Conservation (phyloP, 2,888 invertebrate genomes). For the Malachius bipustulatus region DNA sequence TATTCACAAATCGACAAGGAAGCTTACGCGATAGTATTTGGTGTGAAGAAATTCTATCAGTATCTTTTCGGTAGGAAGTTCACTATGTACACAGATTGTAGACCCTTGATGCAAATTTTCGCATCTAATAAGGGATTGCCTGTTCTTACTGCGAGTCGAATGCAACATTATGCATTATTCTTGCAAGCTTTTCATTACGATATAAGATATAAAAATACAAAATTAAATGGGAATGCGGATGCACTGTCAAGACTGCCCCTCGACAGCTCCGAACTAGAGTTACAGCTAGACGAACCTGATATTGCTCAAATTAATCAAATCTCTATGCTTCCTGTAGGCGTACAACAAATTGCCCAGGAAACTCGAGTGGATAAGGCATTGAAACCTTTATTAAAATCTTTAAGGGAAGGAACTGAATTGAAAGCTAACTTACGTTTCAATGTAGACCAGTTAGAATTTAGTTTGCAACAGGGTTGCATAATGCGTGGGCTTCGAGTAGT, state of each 20-base stretch:
- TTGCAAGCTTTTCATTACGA: slow-evolving; percentile 4
- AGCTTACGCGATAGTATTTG: slow-evolving; percentile 6
- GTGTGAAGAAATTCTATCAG: slow-evolving; percentile 4
- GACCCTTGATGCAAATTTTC: slow-evolving; percentile 5
- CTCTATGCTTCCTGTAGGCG: slow-evolving; percentile 6
- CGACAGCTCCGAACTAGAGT: background rate
- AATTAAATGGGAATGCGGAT: slow-evolving; percentile 7
- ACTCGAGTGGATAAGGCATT: slow-evolving; percentile 6
- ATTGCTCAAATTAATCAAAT: slow-evolving; percentile 8
- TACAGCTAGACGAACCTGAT: slow-evolving; percentile 5
- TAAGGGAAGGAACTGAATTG: background rate
- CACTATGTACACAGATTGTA: slow-evolving; percentile 2
- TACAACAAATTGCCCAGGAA: slow-evolving; percentile 7
- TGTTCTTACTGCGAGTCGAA: slow-evolving; percentile 2
- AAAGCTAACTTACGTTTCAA: background rate
- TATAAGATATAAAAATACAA: slow-evolving; percentile 5
- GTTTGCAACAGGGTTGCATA: slow-evolving; percentile 5
- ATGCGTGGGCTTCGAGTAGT: slow-evolving; percentile 3
- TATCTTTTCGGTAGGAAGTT: slow-evolving; percentile 4
- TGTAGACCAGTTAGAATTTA: slow-evolving; percentile 7
- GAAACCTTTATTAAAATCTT: slow-evolving; percentile 6
- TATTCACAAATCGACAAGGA: slow-evolving; percentile 6
- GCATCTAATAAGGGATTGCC: slow-evolving; percentile 3
- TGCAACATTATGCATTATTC: slow-evolving; percentile 7
- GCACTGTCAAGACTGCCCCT: background rate